These are phyloP conservation scores for Chesias legatella DNA, from an alignment of 2,888 invertebrate genomes.

Conservation along the genomic window DNA sequence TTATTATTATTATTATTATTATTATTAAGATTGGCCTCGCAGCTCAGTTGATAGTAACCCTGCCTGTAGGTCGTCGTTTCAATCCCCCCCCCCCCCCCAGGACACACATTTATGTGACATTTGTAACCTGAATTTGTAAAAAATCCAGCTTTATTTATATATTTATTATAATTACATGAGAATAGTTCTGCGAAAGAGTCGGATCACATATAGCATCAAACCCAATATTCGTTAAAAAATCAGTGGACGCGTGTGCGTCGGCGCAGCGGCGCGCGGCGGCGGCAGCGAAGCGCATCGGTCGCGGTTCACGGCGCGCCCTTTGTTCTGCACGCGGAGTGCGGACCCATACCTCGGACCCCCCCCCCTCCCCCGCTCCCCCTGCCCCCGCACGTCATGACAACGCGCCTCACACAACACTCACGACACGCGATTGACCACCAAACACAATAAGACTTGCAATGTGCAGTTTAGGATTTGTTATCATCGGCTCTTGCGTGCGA, in stretches of 20 bases:
- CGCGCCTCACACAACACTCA: slow-evolving; percentile 6
- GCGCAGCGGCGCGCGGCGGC: slow-evolving; percentile 43
- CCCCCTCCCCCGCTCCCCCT: background rate
- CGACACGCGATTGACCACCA: slow-evolving; percentile 8
- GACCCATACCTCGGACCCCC: slow-evolving; percentile 36
- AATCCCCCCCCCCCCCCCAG: too few relatives aligned
- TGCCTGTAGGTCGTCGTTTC: too few relatives aligned
- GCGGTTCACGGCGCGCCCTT: slow-evolving; percentile 79
- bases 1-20: too few relatives aligned
- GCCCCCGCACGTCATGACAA: background rate
- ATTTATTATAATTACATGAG: background rate
- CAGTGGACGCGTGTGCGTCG: slow-evolving; percentile 42
- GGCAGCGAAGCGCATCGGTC: slow-evolving; percentile 68
- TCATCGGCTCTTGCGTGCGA: too few relatives aligned
- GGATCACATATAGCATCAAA: slow-evolving; percentile 34
- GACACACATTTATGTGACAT: too few relatives aligned
- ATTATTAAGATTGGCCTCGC: too few relatives aligned
- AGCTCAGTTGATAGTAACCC: too few relatives aligned
- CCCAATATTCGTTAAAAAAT: slow-evolving; percentile 46
- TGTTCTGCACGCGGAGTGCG: slow-evolving; percentile 67
- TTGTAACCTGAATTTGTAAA: too few relatives aligned
- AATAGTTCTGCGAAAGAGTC: slow-evolving; percentile 12
- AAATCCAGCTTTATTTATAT: too few relatives aligned
- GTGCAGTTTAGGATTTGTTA: too few relatives aligned
- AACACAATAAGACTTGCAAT: background rate